Base-by-base conservation (phyloP, 1,140 invertebrate species). In the Drosophila subpulchrella region DNA sequence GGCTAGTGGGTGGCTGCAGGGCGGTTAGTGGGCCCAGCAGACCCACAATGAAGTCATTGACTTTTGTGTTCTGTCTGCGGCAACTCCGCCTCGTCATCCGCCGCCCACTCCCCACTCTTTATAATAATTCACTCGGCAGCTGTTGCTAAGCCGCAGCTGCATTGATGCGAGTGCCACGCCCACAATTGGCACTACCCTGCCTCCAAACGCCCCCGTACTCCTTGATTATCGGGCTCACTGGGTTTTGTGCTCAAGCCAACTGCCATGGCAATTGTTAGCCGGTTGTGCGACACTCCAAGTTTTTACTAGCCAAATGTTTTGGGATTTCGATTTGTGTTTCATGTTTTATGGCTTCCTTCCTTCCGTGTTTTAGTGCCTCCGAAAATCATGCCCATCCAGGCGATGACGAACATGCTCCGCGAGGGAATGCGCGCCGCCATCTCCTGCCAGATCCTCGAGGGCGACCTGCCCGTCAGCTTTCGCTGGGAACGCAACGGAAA, bases 361-460 rank as follows among this genome's bases (percentile, higher is more conserved):
- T 27, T 46, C 39, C 48, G 51, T 24, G 57, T 59, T 71, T 48
- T 94, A 97, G 97, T 97, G 90, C 96, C 96, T 59, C 97, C 97
- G 56, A 97, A 96, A 94, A 97, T 97, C 91, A 95, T 97, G 93
- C 96, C 96, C 24, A 97, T 97, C 77, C 95, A 97, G 93, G 95
- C 97, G 44, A 95, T 97, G 93, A 95, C 95, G 34, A 95, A 96
- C 84, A 93, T 96, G 81, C 93, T 97, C 56, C 94, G 96, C 60
- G 97, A 98, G 93, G 98, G 98, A 12, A 98, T 98, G 95, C 94
- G 98, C 63, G 97, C 97, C 10, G 97, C 97, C 30, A 97, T 99
- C 74, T 96, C 97, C 61, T 99, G 98, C 93, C 96, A 97, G 86
- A 97, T 99, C 76, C 95, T 98, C 89, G 97, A 98, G 93, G 98